These are phyloP conservation scores for Halichoerus grypus DNA, from an alignment of 2,113 vertebrate genomes.

Conservation along the genomic window DNA sequence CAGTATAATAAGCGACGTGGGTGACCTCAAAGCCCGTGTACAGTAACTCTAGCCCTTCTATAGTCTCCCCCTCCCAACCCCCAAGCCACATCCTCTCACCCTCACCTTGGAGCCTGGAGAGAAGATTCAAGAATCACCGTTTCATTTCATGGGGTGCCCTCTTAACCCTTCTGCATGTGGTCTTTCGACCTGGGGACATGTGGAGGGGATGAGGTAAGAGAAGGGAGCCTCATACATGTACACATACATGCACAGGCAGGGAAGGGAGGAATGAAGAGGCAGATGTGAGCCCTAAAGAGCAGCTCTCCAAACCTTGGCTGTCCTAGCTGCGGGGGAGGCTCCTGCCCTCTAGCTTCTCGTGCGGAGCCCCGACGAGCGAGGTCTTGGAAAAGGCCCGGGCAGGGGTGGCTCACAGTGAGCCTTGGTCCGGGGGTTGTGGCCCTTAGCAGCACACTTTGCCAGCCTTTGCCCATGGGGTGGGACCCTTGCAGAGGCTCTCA, in stretches of 20 bases:
- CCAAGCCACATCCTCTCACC: neutral
- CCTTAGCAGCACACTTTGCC: neutral
- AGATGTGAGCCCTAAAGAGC: neutral
- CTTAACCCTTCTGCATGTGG: conserved; percentile 16
- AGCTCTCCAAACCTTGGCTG: neutral
- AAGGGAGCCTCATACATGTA: neutral
- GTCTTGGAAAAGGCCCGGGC: neutral
- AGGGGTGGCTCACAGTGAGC: neutral
- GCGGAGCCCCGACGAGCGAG: neutral
- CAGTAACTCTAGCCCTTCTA: conserved; percentile 67
- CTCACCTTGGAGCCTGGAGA: conserved; percentile 22
- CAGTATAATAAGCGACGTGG: neutral
- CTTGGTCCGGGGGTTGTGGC: neutral
- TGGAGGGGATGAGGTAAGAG: neutral
- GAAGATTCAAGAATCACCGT: conserved; percentile 46
- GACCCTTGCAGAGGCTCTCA: neutral
- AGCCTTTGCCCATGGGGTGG: neutral
- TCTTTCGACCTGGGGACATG: conserved; percentile 49
- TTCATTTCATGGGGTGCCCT: conserved; percentile 41
- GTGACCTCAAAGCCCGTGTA: conserved; percentile 51
- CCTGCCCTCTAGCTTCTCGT: neutral
- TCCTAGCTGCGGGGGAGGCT: neutral
- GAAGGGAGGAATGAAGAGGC: neutral
- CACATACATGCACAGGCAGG: neutral
- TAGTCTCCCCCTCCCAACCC: conserved; percentile 29